Evolutionary conservation across 2,888 invertebrate species (phyloP).

Genomic region (Yponomeuta sedellus): DNA sequence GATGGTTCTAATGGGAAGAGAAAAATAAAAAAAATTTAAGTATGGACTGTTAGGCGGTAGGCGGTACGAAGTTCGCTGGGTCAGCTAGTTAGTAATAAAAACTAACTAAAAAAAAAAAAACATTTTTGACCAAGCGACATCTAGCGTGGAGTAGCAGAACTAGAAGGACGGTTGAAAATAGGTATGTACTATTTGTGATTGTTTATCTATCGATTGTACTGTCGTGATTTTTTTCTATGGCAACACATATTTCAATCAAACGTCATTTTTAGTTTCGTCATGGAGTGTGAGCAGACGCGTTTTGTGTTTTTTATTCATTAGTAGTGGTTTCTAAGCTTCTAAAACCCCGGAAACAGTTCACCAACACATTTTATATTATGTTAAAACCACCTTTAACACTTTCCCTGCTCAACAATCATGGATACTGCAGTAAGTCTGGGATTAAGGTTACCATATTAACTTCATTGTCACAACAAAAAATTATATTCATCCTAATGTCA

Average conservation of each 20-base stretch:
- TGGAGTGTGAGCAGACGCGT: slow-evolving; percentile 62
- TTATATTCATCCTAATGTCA: background rate
- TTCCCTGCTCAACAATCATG: slow-evolving; percentile 62
- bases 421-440: slow-evolving; percentile 57
- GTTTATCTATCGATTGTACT: no score
- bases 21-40: no score
- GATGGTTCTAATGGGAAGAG: no score
- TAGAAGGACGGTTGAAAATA: background rate
- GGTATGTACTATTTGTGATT: no score
- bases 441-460: slow-evolving; percentile 46
- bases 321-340: slow-evolving; percentile 60
- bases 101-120: no score
- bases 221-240: no score
- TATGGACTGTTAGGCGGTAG: no score
- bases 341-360: slow-evolving; percentile 51
- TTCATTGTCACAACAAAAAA: slow-evolving; percentile 44
- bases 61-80: no score
- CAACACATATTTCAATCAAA: no score
- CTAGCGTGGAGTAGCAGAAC: background rate
- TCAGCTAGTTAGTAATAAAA: no score
- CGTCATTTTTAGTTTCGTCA: slow-evolving; percentile 35
- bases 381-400: slow-evolving; percentile 59
- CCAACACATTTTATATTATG: slow-evolving; percentile 62
- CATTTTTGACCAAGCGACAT: background rate
- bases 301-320: slow-evolving; percentile 31